Percentiles rank a stretch among this genome's conserved stretches.
These are phyloP conservation scores for Sus scrofa DNA, from an alignment of 2,113 vertebrate genomes.

Conservation along the genomic window T2T-Sscrofa CM000824.6:113148501-113149000, in stretches of 20 bases:
- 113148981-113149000: constrained; percentile 6
- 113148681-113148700: neutral
- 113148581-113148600: neutral
- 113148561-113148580: neutral
- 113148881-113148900: neutral
- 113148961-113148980: constrained; percentile 39
- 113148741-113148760: constrained; percentile 14
- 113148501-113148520: neutral
- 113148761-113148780: constrained; percentile 33
- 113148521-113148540: neutral
- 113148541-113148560: neutral
- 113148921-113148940: neutral
- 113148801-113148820: neutral
- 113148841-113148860: neutral
- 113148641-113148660: neutral
- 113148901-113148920: neutral
- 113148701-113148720: neutral
- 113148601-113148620: neutral
- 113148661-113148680: neutral
- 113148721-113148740: neutral
- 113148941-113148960: neutral
- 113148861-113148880: neutral
- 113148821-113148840: neutral
- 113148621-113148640: neutral
- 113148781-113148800: neutral